Evolutionary conservation across 2,113 vertebrate species (phyloP).

Genomic region (Danionella cerebrum): DNA sequence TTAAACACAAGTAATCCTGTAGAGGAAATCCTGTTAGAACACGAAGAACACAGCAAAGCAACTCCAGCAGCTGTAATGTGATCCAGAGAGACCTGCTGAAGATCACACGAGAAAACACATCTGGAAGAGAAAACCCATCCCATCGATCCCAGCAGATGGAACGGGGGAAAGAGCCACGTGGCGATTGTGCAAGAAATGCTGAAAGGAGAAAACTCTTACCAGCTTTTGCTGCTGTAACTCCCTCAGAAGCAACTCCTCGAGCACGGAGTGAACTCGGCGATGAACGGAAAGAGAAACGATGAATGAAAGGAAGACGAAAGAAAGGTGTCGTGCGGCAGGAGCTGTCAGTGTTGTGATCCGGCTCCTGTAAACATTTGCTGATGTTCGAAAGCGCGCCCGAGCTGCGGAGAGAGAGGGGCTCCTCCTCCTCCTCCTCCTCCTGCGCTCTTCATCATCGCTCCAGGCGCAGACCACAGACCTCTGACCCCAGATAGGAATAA

Average conservation of each 20-base stretch:
- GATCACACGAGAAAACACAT: too few species aligned
- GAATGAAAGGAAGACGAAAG: too few species aligned
- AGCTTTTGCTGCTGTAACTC: not conserved
- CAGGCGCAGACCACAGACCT: not conserved
- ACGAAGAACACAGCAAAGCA: constrained; percentile 3
- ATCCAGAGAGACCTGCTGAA: too few species aligned
- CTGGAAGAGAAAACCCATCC: not conserved
- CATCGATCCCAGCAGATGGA: constrained; percentile 4
- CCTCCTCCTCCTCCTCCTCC: too few species aligned
- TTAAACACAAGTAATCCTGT: not conserved
- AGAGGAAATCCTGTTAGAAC: not conserved
- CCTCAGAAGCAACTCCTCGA: not conserved
- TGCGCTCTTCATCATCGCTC: not conserved
- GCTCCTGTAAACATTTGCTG: not conserved
- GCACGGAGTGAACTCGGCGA: not conserved
- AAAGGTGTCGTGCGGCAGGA: too few species aligned
- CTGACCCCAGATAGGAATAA: too few species aligned
- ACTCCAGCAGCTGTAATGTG: not conserved
- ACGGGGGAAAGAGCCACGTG: not conserved
- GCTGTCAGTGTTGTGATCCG: not conserved
- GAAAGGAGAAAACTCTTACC: not conserved
- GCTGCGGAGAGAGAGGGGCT: not conserved
- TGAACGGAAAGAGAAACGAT: too few species aligned
- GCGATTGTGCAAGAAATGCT: not conserved
- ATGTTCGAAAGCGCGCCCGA: not conserved